Percentiles rank a stretch among this genome's conserved stretches.
phyloP scores from a whole-genome alignment of 1,140 invertebrate genomes.

The Magallana angulata region DNA sequence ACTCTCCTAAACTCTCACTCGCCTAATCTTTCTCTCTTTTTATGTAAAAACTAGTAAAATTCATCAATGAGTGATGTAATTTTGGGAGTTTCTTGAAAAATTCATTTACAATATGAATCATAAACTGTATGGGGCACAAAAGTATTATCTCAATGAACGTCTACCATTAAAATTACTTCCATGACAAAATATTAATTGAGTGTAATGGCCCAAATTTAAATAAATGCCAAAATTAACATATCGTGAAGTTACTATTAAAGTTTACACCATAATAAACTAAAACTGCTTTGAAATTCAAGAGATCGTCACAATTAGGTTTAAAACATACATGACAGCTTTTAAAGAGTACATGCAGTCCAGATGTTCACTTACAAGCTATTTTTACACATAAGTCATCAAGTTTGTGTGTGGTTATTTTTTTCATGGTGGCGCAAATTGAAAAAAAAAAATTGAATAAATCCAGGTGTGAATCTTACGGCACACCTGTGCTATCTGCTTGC shows the following conservation, averaged over 20 bases:
- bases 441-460: too few relatives aligned
- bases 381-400: too few relatives aligned
- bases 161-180: neutral
- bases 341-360: neutral
- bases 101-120: neutral
- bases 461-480: too few relatives aligned
- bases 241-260: neutral
- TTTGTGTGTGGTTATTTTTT: too few relatives aligned
- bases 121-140: neutral
- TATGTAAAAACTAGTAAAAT: neutral
- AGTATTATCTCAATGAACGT: neutral
- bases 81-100: neutral
- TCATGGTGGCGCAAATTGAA: too few relatives aligned
- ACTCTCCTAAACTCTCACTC: too few relatives aligned
- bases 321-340: neutral
- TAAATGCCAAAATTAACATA: slow-evolving; percentile 8
- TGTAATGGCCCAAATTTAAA: neutral
- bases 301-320: neutral
- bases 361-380: too few relatives aligned
- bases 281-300: neutral
- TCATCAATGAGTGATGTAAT: slow-evolving; percentile 16
- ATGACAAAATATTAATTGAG: neutral
- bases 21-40: too few relatives aligned
- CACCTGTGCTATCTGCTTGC: too few relatives aligned
- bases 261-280: neutral